These are phyloP conservation scores for Lepidostoma basale DNA, from an alignment of 1,140 invertebrate genomes.

Conservation along the genomic window DNA sequence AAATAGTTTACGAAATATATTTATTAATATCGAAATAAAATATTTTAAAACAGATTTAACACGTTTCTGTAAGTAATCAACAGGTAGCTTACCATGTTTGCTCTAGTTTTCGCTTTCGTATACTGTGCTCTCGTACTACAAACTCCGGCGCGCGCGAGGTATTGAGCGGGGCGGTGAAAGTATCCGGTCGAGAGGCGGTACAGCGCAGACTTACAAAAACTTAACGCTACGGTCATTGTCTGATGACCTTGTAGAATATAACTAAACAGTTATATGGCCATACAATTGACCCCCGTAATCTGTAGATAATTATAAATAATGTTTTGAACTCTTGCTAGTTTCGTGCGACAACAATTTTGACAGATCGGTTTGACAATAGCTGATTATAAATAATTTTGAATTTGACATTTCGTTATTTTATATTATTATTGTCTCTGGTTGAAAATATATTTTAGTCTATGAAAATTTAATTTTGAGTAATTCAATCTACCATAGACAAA, in stretches of 20 bases:
- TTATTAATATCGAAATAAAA: too few relatives aligned
- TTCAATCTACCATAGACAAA: too few relatives aligned
- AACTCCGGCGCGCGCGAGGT: not conserved
- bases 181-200: constrained; percentile 2
- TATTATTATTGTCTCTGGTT: not conserved
- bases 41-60: not conserved
- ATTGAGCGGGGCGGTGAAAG: constrained; percentile 22
- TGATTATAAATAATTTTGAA: not conserved
- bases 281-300: constrained; percentile 5
- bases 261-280: not conserved
- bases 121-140: constrained; percentile 5
- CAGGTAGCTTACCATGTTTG: constrained; percentile 34
- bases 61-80: constrained; percentile 7
- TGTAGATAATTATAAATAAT: too few relatives aligned
- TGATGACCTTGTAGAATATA: constrained; percentile 7
- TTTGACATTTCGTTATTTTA: too few relatives aligned
- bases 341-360: not conserved
- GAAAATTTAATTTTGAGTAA: too few relatives aligned
- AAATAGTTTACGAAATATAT: too few relatives aligned
- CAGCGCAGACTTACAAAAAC: constrained; percentile 3
- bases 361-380: not conserved
- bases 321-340: too few relatives aligned
- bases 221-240: constrained; percentile 1
- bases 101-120: constrained; percentile 27
- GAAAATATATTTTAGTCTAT: not conserved